Percentiles rank a stretch among this genome's conserved stretches.
phyloP scores from a whole-genome alignment of 2,888 invertebrate species.

The Timandra comae region DNA sequence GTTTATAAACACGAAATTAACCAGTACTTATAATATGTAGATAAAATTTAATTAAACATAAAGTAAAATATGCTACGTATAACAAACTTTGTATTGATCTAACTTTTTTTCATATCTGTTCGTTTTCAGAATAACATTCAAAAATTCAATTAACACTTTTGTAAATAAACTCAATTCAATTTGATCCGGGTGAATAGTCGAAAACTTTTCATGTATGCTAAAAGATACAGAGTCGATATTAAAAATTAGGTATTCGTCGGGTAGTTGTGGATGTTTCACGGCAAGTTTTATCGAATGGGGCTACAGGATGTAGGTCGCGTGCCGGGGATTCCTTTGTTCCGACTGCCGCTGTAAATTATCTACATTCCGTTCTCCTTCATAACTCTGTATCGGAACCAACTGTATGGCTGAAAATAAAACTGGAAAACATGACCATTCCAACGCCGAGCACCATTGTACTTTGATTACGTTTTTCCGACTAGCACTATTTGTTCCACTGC shows the following conservation, averaged over 20 bases:
- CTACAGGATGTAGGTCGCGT: constrained; percentile 49
- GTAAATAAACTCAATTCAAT: constrained; percentile 13
- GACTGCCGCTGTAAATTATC: constrained; percentile 52
- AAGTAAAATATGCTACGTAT: too few relatives aligned
- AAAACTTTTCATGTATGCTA: constrained; percentile 10
- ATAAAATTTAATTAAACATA: too few relatives aligned
- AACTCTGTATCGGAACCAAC: constrained; percentile 46
- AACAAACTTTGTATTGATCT: too few relatives aligned
- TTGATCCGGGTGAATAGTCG: constrained; percentile 8
- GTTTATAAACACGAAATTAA: too few relatives aligned
- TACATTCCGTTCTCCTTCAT: constrained; percentile 55
- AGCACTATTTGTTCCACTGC: constrained; percentile 1
- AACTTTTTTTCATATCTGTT: too few relatives aligned
- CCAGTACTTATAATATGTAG: too few relatives aligned
- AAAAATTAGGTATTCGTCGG: constrained; percentile 18
- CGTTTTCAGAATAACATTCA: constrained; percentile 14
- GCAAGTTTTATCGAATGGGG: constrained; percentile 40
- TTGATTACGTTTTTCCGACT: constrained; percentile 8
- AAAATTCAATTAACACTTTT: constrained; percentile 22
- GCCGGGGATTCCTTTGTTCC: constrained; percentile 52
- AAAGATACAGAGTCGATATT: constrained; percentile 10
- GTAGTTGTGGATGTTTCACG: constrained; percentile 24
- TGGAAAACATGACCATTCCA: constrained; percentile 20
- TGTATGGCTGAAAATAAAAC: constrained; percentile 29
- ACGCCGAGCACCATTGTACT: constrained; percentile 24